Percentiles rank a stretch among this genome's conserved stretches.
Conservation (phyloP, 1,140 invertebrate genomes). For the Ruditapes philippinarum region DNA sequence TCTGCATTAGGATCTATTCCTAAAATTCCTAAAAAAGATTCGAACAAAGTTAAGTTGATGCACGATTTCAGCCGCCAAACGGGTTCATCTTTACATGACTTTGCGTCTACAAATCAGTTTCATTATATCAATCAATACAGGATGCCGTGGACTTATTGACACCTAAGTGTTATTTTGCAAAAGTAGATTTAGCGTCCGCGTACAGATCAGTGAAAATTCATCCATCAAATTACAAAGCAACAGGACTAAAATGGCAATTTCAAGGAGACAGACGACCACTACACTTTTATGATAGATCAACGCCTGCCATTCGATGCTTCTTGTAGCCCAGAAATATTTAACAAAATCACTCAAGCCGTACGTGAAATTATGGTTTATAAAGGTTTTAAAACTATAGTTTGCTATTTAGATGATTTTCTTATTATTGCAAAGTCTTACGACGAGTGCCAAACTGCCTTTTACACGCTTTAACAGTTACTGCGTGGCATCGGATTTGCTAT, state of each 20-base stretch:
- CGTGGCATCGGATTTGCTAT: constrained; percentile 32
- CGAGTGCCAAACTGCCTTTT: neutral
- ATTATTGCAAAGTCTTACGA: constrained; percentile 16
- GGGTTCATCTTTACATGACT: constrained; percentile 8
- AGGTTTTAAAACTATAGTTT: neutral
- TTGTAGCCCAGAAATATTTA: constrained; percentile 1
- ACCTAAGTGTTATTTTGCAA: constrained; percentile 29
- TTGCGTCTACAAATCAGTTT: neutral
- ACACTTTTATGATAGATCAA: neutral
- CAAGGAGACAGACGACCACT: neutral
- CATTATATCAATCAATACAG: neutral
- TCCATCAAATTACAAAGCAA: constrained; percentile 35
- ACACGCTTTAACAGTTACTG: neutral
- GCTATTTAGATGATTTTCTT: constrained; percentile 54
- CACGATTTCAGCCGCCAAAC: neutral
- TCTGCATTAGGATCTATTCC: constrained; percentile 15
- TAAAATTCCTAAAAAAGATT: no score
- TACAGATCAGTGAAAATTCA: constrained; percentile 42
- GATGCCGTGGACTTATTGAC: neutral
- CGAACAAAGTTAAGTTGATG: neutral
- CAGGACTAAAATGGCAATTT: constrained; percentile 35
- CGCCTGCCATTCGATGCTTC: neutral
- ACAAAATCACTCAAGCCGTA: neutral
- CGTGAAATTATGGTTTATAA: neutral
- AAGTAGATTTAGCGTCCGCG: constrained; percentile 29